phyloP scores from a whole-genome alignment of 2,888 invertebrate species.

The Elmis aenea region DNA sequence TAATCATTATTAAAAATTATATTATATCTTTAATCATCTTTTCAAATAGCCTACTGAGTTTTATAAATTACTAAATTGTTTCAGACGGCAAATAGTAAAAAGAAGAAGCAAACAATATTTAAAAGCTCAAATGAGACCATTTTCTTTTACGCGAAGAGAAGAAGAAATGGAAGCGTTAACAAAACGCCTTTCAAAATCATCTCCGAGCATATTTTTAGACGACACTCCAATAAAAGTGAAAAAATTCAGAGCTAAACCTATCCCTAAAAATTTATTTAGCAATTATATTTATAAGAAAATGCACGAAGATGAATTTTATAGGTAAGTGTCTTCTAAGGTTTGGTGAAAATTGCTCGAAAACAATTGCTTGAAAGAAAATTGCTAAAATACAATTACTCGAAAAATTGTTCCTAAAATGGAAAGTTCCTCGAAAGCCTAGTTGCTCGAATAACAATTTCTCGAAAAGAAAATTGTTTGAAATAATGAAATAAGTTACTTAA shows the following conservation, averaged over 20 bases:
- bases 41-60: neutral
- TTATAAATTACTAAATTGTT: slow-evolving; percentile 24
- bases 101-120: slow-evolving; percentile 58
- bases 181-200: slow-evolving; percentile 40
- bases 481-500: too few species aligned
- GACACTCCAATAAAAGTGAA: slow-evolving; percentile 48
- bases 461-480: too few species aligned
- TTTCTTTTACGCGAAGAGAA: slow-evolving; percentile 58
- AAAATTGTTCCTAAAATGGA: too few species aligned
- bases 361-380: too few species aligned
- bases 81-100: slow-evolving; percentile 55
- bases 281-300: slow-evolving; percentile 66
- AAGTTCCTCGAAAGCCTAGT: too few species aligned
- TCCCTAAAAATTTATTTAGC: slow-evolving; percentile 65
- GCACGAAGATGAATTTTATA: slow-evolving; percentile 67
- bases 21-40: neutral
- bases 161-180: slow-evolving; percentile 49
- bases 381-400: neutral
- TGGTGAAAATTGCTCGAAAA: too few species aligned
- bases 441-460: too few species aligned
- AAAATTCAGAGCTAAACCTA: slow-evolving; percentile 61
- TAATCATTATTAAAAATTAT: too few species aligned
- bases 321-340: slow-evolving; percentile 43
- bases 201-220: slow-evolving; percentile 39
- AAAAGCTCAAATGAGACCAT: slow-evolving; percentile 61